A percentile compares a stretch with the other conserved stretches of the same genome.
Evolutionary conservation across 2,113 vertebrate genomes (phyloP).

Genomic region (Apteryx mantelli): DNA sequence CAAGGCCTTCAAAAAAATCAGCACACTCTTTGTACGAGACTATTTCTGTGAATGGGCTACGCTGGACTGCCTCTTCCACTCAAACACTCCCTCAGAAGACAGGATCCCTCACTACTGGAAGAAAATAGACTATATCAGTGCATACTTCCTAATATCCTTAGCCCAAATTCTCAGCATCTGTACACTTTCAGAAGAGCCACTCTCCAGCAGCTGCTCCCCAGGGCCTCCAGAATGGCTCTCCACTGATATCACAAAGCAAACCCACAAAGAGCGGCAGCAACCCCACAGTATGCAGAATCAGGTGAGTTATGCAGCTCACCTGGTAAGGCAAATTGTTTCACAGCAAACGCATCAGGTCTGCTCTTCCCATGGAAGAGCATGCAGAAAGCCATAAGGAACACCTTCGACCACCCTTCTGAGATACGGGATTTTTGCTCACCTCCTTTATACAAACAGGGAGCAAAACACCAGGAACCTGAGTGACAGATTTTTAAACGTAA

Average conservation of each 20-base stretch:
- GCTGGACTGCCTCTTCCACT: neutral
- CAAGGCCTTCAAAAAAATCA: neutral
- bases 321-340: neutral
- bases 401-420: neutral
- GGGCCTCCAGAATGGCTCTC: neutral
- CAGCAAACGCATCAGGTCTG: fast-evolving
- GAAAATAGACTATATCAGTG: fast-evolving
- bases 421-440: fast-evolving
- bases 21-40: neutral
- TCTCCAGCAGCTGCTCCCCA: neutral
- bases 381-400: neutral
- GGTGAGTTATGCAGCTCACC: neutral
- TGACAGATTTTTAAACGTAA: neutral
- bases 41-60: neutral
- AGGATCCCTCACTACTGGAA: neutral
- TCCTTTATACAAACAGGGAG: neutral
- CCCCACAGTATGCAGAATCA: neutral
- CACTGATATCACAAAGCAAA: neutral
- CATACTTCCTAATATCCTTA: neutral
- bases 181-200: neutral
- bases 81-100: neutral
- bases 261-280: neutral
- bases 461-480: neutral
- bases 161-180: neutral
- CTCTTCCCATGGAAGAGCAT: fast-evolving